Percentiles rank a stretch among this genome's conserved stretches.
These are phyloP conservation scores for Schizotus pectinicornis DNA, from an alignment of 2,888 invertebrate genomes.

Conservation along the genomic window DNA sequence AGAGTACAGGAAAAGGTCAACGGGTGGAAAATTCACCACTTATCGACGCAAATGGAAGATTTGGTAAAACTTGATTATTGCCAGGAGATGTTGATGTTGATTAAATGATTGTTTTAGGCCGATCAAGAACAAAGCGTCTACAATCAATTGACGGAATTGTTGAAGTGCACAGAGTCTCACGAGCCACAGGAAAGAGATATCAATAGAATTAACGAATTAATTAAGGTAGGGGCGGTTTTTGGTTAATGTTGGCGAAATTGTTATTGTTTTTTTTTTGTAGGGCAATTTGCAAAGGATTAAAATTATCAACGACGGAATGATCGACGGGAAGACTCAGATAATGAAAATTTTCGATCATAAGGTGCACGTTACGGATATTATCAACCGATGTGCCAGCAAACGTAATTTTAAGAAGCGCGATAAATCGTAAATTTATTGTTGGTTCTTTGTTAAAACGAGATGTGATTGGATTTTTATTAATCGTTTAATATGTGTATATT, in stretches of 20 bases:
- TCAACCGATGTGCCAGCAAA: slow-evolving; percentile 90
- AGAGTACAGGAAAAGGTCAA: slow-evolving; percentile 86
- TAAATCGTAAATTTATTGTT: slow-evolving; percentile 58
- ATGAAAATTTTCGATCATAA: slow-evolving; percentile 92
- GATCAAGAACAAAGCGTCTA: slow-evolving; percentile 62
- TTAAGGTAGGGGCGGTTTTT: slow-evolving; percentile 59
- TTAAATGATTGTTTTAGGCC: slow-evolving; percentile 58
- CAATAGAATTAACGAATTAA: slow-evolving; percentile 64
- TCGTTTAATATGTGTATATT: too few species aligned
- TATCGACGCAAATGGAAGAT: slow-evolving; percentile 92
- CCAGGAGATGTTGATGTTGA: slow-evolving; percentile 1
- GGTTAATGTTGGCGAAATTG: slow-evolving; percentile 8
- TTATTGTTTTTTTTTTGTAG: slow-evolving; percentile 60
- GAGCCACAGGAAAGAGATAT: slow-evolving; percentile 52
- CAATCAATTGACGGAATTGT: slow-evolving; percentile 53
- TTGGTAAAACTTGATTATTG: slow-evolving; percentile 64
- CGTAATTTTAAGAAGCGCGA: slow-evolving; percentile 92
- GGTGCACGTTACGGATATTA: slow-evolving; percentile 85
- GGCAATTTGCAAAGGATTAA: slow-evolving; percentile 94
- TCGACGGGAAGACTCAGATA: slow-evolving; percentile 86
- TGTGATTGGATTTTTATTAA: too few species aligned
- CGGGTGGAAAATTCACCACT: slow-evolving; percentile 94
- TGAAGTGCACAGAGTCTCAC: slow-evolving; percentile 56
- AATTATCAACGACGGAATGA: slow-evolving; percentile 89
- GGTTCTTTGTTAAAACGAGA: not conserved